These are phyloP conservation scores for Dascillus cervinus DNA, from an alignment of 2,888 invertebrate genomes.

Conservation along the genomic window DNA sequence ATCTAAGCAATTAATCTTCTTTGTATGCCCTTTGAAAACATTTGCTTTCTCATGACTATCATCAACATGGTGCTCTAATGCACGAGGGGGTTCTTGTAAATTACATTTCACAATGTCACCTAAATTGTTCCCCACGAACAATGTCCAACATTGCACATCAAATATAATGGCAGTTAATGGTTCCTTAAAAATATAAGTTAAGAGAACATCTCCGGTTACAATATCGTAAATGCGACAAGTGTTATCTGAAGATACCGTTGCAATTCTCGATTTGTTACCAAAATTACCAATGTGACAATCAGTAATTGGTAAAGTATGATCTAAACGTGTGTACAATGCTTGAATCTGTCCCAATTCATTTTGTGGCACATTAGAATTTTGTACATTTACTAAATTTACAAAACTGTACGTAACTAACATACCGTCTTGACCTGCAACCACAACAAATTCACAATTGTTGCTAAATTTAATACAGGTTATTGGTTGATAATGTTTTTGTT, in stretches of 20 bases:
- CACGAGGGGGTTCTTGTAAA: constrained; percentile 60
- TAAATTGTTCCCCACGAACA: constrained; percentile 66
- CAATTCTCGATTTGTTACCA: constrained; percentile 61
- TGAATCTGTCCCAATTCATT: constrained; percentile 48
- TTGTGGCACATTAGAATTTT: constrained; percentile 38
- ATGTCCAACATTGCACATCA: constrained; percentile 60
- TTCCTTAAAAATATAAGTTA: constrained; percentile 66
- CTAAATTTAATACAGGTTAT: constrained; percentile 68
- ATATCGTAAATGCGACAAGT: constrained; percentile 78
- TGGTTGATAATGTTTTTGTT: constrained; percentile 74
- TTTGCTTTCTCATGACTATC: constrained; percentile 39
- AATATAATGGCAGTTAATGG: constrained; percentile 61
- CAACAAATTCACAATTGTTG: constrained; percentile 67
- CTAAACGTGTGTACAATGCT: constrained; percentile 63
- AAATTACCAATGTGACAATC: constrained; percentile 65
- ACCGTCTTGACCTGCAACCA: constrained; percentile 78
- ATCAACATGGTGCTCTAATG: constrained; percentile 56
- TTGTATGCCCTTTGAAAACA: constrained; percentile 61
- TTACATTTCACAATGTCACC: constrained; percentile 65
- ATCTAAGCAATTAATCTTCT: constrained; percentile 61
- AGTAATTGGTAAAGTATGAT: constrained; percentile 73
- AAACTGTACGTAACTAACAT: constrained; percentile 75
- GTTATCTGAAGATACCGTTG: constrained; percentile 73
- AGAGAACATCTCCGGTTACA: constrained; percentile 56
- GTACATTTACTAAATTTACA: constrained; percentile 46